Evolutionary conservation across 2,113 vertebrate species (phyloP), one percentile per base, ranked within the genome.

Genomic region (Thermophis baileyi): DNA sequence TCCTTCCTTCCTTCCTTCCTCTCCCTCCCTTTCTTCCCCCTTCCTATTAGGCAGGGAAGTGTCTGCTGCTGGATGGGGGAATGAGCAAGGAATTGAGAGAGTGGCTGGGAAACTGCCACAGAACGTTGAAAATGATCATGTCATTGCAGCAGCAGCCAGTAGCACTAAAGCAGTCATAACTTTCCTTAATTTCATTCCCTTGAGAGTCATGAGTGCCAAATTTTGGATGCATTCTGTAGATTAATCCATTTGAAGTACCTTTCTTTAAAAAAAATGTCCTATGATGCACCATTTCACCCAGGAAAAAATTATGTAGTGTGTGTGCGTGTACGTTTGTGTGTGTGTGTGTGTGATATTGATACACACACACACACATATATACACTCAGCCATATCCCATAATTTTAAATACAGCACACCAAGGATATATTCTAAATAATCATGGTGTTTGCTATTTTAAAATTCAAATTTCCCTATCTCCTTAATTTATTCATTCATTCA

Each of bases 241-340:
- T 57, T 57, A 57, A 20, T 22, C 22, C 54, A 24, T 57, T 25
- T 57, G 54, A 57, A 0, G 6, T 24, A 57, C 22, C 54, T 57
- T 51, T 16, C 14, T 51, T 55, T 25, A 57, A 57, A 24, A 55
- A 55, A 55, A 24, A 8, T 50, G 51, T 16, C 51, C 51, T 53
- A 53, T 53, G 16, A 53, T 16, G 16, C 51, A 53, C 16, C 51
- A 53, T 53, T 53, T 53, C 51, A 53, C 51, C 14, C 14, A 53
- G 51, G 51, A 18, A 53, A 53, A 53, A 53, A 53, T 18, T 18
- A 54, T 54, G 53, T 60, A 3, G 24, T 27, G 3, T 60, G 55
- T 60, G 55, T 24, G 6, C 0, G 1, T 18, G 22, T 5, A 0
- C n/a, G n/a, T n/a, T n/a, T n/a, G n/a, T n/a, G n/a, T n/a, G n/a